Conservation (phyloP, 1,140 invertebrate species). For the Hermetia illucens region DNA sequence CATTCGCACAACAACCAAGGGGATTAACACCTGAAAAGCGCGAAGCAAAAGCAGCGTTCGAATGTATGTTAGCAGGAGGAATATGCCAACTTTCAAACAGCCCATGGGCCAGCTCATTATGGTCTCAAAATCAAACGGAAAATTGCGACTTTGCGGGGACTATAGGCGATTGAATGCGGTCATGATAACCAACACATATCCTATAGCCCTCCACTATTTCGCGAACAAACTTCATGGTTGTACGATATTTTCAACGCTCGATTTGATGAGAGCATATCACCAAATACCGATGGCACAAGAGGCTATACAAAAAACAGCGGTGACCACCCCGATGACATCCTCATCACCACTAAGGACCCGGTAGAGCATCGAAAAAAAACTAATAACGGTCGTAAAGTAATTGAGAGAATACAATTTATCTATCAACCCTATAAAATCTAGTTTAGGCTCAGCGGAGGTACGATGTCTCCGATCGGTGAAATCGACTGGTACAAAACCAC, state of each 20-base stretch:
- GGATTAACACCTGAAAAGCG: constrained; percentile 20
- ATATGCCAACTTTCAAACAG: constrained; percentile 21
- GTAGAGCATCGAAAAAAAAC: no score
- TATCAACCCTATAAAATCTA: no score
- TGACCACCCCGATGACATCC: no score
- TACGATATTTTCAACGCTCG: constrained; percentile 30
- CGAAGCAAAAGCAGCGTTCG: constrained; percentile 11
- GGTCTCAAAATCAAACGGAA: constrained; percentile 22
- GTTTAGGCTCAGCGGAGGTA: no score
- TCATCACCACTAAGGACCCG: no score
- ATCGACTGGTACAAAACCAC: no score
- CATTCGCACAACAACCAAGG: no score
- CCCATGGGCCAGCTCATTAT: constrained; percentile 32
- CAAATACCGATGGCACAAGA: constrained; percentile 22
- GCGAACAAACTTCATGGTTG: constrained; percentile 17
- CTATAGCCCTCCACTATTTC: constrained; percentile 20
- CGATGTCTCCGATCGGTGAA: no score
- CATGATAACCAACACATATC: constrained; percentile 24
- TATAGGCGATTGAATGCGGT: constrained; percentile 29
- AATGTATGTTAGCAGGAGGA: constrained; percentile 13
- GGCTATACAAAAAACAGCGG: constrained; percentile 25
- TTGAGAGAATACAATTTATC: no score
- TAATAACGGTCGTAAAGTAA: no score
- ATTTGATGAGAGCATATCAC: constrained; percentile 34
- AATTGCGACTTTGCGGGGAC: constrained; percentile 27